Evolutionary conservation across 2,113 vertebrate genomes (phyloP).

Genomic region (Misgurnus mizolepis): DNA sequence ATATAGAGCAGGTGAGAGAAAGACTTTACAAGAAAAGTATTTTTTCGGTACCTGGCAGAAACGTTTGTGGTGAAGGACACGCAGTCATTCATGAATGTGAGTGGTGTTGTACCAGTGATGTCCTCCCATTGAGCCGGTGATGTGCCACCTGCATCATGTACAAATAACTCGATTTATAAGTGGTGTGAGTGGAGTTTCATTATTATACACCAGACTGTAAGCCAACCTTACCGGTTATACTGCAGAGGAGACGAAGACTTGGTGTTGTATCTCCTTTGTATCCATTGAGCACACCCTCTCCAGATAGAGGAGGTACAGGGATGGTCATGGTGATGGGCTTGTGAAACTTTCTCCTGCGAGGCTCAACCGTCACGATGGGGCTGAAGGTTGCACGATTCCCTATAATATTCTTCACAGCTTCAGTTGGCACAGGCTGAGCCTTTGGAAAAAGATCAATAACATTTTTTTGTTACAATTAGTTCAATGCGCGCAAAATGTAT

Average conservation of each 20-base stretch:
- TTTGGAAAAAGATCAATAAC: slow-evolving; percentile 53
- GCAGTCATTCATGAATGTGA: slow-evolving; percentile 90
- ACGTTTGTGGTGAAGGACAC: slow-evolving; percentile 99
- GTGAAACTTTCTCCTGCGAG: slow-evolving; percentile 96
- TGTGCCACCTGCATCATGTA: slow-evolving; percentile 82
- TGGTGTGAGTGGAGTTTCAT: too few species aligned
- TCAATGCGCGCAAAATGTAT: too few species aligned
- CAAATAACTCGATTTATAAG: neutral
- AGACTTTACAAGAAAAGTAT: neutral
- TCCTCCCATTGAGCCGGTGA: slow-evolving; percentile 99
- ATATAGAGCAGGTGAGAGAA: neutral
- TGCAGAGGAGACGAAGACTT: slow-evolving; percentile 92
- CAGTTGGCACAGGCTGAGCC: slow-evolving; percentile 96
- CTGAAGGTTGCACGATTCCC: slow-evolving; percentile 97
- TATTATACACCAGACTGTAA: neutral
- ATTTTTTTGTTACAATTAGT: neutral
- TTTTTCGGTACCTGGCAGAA: slow-evolving; percentile 77
- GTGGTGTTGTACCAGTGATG: slow-evolving; percentile 96
- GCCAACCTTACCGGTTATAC: slow-evolving; percentile 89
- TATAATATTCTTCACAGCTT: slow-evolving; percentile 91
- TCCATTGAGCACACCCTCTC: slow-evolving; percentile 84
- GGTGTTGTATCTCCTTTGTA: slow-evolving; percentile 91
- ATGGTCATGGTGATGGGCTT: slow-evolving; percentile 99
- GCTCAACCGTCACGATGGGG: slow-evolving; percentile 98
- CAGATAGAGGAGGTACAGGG: slow-evolving; percentile 90